A percentile compares a stretch with the other conserved stretches of the same genome.
Conservation (phyloP, 64 coral and sea anemone genomes). For the Stichodactyla helianthus region DNA sequence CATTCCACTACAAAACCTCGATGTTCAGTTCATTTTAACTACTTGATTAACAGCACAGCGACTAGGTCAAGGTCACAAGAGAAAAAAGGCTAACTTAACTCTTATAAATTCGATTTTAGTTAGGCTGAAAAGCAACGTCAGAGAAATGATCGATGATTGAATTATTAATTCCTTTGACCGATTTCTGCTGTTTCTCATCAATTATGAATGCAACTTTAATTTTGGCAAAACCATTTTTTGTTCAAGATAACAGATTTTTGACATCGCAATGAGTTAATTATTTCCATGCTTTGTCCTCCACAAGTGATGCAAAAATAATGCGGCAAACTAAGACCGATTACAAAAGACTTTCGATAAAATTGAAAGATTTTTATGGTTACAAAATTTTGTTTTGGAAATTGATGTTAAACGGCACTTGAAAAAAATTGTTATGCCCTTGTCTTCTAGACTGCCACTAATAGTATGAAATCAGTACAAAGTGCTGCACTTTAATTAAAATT, state of each 20-base stretch:
- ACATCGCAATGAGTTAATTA: background rate
- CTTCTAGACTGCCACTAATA: no score
- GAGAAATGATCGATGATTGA: background rate
- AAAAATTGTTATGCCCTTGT: no score
- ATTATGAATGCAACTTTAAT: background rate
- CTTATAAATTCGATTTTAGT: background rate
- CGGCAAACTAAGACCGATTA: no score
- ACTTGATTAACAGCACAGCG: no score
- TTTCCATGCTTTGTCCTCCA: background rate
- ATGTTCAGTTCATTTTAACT: no score
- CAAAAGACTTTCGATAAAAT: background rate
- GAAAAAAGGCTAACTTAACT: background rate
- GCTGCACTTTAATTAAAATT: no score
- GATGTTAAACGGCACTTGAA: no score
- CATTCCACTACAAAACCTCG: no score
- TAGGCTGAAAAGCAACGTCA: background rate
- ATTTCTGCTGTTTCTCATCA: conserved; percentile 1
- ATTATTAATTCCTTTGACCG: conserved; percentile 1
- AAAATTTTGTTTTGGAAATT: no score
- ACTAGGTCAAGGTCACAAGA: no score
- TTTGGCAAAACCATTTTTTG: background rate
- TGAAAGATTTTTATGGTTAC: background rate
- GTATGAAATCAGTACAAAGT: no score
- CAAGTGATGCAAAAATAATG: background rate
- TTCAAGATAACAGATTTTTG: background rate